phyloP scores from a whole-genome alignment of 2,888 invertebrate genomes.

The Chymomyza caudatula region DNA sequence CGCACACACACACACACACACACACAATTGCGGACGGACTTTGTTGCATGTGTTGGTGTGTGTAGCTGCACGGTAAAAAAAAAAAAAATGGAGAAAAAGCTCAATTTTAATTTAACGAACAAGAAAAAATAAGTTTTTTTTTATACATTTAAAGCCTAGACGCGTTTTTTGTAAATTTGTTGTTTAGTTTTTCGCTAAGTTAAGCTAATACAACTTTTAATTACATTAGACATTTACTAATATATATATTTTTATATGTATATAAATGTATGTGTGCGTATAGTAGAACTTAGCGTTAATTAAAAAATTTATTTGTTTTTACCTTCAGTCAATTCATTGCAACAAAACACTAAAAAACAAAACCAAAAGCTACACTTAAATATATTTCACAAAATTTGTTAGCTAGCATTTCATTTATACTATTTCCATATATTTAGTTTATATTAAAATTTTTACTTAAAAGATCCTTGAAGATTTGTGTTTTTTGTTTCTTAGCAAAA shows the following conservation, averaged over 20 bases:
- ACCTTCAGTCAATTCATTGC: conserved; percentile 68
- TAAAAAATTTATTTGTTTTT: conserved; percentile 13
- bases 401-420: conserved; percentile 16
- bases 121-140: background rate
- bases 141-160: conserved; percentile 23
- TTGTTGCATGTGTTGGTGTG: conserved; percentile 21
- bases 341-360: conserved; percentile 43
- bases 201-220: background rate
- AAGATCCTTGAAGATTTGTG: conserved; percentile 25
- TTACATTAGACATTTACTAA: conserved; percentile 40
- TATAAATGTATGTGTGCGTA: no score
- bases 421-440: background rate
- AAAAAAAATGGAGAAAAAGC: conserved; percentile 5
- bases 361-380: conserved; percentile 21
- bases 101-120: background rate
- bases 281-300: background rate
- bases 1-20: conserved; percentile 17
- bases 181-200: background rate
- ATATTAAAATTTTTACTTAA: conserved; percentile 25
- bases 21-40: conserved; percentile 53
- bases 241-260: conserved; percentile 56
- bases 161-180: conserved; percentile 9
- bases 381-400: conserved; percentile 20
- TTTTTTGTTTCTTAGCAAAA: background rate
- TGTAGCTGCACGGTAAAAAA: conserved; percentile 22